Evolutionary conservation across 2,113 vertebrate genomes (phyloP).

Genomic region (Rhinolophus ferrumequinum): DNA sequence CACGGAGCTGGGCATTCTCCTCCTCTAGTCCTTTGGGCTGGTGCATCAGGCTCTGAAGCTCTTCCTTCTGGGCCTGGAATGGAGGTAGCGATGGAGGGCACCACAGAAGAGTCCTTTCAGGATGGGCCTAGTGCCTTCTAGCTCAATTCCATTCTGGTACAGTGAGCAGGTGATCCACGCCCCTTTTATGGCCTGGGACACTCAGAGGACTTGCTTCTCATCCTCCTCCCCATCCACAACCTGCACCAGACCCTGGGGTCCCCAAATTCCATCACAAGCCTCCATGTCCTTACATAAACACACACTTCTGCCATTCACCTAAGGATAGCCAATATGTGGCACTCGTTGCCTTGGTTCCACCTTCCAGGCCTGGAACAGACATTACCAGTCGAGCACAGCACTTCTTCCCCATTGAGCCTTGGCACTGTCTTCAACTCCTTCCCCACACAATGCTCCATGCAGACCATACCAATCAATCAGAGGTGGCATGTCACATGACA

Average conservation of each 20-base stretch:
- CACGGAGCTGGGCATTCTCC: slow-evolving; percentile 53
- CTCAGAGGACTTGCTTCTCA: background rate
- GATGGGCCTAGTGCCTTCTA: background rate
- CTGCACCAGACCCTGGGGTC: background rate
- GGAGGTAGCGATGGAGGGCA: background rate
- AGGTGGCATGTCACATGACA: background rate
- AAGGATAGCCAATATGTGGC: background rate
- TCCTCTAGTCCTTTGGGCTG: slow-evolving; percentile 43
- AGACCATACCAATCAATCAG: background rate
- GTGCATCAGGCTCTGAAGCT: slow-evolving; percentile 79
- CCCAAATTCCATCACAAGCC: background rate
- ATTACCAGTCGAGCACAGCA: background rate
- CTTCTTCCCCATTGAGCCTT: background rate
- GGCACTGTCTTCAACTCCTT: background rate
- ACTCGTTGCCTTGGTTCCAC: background rate
- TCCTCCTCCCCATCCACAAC: background rate
- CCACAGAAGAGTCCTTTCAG: background rate
- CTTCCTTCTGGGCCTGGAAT: slow-evolving; percentile 86
- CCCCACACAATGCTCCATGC: background rate
- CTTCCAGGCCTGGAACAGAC: background rate
- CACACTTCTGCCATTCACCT: background rate
- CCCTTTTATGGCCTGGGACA: background rate
- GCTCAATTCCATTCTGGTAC: background rate
- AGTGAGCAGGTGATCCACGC: background rate
- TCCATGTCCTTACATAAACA: background rate